Base-by-base conservation (phyloP, 2,797 vertebrate species). In the Molothrus aeneus region DNA sequence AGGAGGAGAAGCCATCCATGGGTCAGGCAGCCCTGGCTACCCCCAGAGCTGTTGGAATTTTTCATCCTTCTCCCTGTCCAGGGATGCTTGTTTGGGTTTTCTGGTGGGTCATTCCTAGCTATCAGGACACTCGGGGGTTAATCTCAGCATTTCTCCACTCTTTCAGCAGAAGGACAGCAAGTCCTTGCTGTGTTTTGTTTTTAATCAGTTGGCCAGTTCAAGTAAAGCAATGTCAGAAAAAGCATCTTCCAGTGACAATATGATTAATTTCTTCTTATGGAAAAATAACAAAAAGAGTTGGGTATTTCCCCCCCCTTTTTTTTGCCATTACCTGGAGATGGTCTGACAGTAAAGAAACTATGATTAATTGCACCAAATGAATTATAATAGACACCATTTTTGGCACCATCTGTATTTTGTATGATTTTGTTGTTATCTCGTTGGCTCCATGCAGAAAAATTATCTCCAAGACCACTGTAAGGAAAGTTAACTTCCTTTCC, bases 291-390 rank as follows among this genome's bases (percentile, higher is more conserved):
- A 86, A 72, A 86, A 38, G 7, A 20, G 4, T 64, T 72, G 34
- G 34, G 11, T 29, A 10, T 75, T 88, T 80, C 31, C 12, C 7
- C 4, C 25, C 22, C 11, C 6, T 17, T 72, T 60, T 87, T 91
- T 78, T 85, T 70, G 32, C 48, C 51, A 28, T 81, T 93, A 90
- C 60, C 38, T 88, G 56, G 78, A 95, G 83, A 63, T 78, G 71
- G 48, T 72, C 42, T 93, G 94, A 86, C 93, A 94, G 90, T 95
- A 83, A 95, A 91, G 93, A 95, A 88, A 40, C 43, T 6, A 5
- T 94, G 95, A 94, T 95, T 96, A 96, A 97, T 97, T 96, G 88
- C 89, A 92, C 53, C 50, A 48, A 66, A 92, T 65, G 92, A 80
- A 93, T 75, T 88, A 80, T 95, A 95, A 96, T 89, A 84, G 87